Evolutionary conservation across 53 echinoderm and acorn worm species (phyloP).

Genomic region (Arbacia lixula): DNA sequence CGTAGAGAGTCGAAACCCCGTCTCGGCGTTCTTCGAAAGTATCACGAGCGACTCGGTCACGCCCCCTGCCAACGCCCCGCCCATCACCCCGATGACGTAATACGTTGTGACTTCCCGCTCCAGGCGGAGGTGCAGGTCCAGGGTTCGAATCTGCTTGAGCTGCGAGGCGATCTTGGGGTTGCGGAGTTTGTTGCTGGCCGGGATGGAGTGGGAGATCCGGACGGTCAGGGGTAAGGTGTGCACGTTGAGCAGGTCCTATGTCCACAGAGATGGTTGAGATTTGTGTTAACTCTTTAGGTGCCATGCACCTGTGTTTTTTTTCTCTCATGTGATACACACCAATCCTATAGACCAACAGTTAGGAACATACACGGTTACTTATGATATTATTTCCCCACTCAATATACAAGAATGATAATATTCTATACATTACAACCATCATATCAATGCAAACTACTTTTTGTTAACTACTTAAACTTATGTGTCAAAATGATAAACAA

Average conservation of each 20-base stretch:
- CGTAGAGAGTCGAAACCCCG: not conserved
- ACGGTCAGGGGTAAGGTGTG: constrained; percentile 19
- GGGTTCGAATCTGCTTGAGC: constrained; percentile 40
- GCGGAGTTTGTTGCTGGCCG: not conserved
- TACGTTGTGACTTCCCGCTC: constrained; percentile 24
- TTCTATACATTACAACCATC: too few relatives aligned
- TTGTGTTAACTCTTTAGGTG: too few relatives aligned
- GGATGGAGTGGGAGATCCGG: not conserved
- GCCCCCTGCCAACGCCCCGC: not conserved
- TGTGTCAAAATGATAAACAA: too few relatives aligned
- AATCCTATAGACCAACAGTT: too few relatives aligned
- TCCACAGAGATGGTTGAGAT: not conserved
- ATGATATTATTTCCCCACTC: too few relatives aligned
- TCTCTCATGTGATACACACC: too few relatives aligned
- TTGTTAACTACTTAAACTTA: too few relatives aligned
- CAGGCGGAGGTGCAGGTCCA: constrained; percentile 17
- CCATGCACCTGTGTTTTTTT: too few relatives aligned
- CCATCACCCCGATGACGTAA: constrained; percentile 10
- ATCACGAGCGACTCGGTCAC: not conserved
- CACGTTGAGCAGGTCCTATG: not conserved
- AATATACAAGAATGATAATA: too few relatives aligned
- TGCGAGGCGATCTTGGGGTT: not conserved
- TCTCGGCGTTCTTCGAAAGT: constrained; percentile 10
- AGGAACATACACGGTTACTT: too few relatives aligned
- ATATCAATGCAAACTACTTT: too few relatives aligned